A percentile compares a stretch with the other conserved stretches of the same genome.
phyloP scores from a whole-genome alignment of 2,888 invertebrate species.

The Dioctria rufipes region DNA sequence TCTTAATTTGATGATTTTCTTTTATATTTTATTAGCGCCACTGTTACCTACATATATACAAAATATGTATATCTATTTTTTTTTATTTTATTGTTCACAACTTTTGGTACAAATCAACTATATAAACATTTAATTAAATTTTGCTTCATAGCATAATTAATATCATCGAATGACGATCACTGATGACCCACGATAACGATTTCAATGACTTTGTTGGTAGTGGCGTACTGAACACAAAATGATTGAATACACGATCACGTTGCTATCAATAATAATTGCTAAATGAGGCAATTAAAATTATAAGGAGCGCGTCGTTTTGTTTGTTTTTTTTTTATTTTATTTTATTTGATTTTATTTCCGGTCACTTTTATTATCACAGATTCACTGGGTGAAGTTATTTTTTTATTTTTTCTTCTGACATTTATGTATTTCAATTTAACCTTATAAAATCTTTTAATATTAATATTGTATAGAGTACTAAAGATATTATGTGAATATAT shows the following conservation, averaged over 20 bases:
- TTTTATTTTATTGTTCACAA: too few species aligned
- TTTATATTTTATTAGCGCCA: constrained; percentile 41
- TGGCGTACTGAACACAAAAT: background rate
- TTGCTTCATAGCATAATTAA: constrained; percentile 50
- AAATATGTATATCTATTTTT: too few species aligned
- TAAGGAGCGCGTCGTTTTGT: constrained; percentile 11
- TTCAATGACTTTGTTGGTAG: constrained; percentile 28
- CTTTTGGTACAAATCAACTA: too few species aligned
- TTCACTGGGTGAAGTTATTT: background rate
- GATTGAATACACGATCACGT: constrained; percentile 8
- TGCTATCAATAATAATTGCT: constrained; percentile 40
- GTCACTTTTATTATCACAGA: constrained; percentile 23
- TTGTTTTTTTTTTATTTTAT: constrained; percentile 5
- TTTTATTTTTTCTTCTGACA: too few species aligned
- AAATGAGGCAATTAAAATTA: constrained; percentile 30
- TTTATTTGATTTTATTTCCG: constrained; percentile 52
- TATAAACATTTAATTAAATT: constrained; percentile 38
- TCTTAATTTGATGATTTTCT: constrained; percentile 36
- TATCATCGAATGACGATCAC: constrained; percentile 19
- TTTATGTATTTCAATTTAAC: too few species aligned
- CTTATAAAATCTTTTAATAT: too few species aligned
- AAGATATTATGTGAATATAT: constrained; percentile 13
- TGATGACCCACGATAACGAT: constrained; percentile 39
- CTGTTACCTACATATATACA: background rate
- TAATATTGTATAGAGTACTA: too few species aligned